Percentiles rank a stretch among this genome's conserved stretches.
These are phyloP conservation scores for Brachyhypopomus gauderio DNA, from an alignment of 2,113 vertebrate species.

Conservation along the genomic window DNA sequence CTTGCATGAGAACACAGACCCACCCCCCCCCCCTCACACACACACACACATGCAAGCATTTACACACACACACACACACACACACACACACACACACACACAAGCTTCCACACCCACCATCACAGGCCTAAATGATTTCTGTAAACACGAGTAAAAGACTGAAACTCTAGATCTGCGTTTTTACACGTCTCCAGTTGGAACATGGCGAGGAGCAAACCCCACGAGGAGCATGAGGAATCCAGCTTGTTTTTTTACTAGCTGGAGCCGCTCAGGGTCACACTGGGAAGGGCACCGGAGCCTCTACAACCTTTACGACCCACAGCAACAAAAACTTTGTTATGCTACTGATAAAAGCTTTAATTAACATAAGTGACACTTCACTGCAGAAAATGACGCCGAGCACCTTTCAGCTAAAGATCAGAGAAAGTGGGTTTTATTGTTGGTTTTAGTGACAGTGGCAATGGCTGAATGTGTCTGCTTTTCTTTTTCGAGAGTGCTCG, in stretches of 20 bases:
- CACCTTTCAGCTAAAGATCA: slow-evolving; percentile 40
- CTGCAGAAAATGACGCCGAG: slow-evolving; percentile 24
- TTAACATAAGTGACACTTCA: slow-evolving; percentile 46
- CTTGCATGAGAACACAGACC: slow-evolving; percentile 52
- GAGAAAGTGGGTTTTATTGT: slow-evolving; percentile 30
- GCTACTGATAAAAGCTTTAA: slow-evolving; percentile 45
- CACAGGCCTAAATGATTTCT: slow-evolving; percentile 44
- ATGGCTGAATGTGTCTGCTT: slow-evolving; percentile 36
- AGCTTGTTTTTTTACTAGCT: slow-evolving; percentile 29
- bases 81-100: slow-evolving; percentile 33
- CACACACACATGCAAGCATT: too few species aligned
- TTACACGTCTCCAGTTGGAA: slow-evolving; percentile 3
- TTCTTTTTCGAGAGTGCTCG: slow-evolving; percentile 39
- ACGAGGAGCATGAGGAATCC: slow-evolving; percentile 19
- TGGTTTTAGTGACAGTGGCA: slow-evolving; percentile 33
- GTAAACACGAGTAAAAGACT: slow-evolving; percentile 32
- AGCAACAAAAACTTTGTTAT: slow-evolving; percentile 44
- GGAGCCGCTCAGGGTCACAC: slow-evolving; percentile 22
- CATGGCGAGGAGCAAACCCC: slow-evolving; percentile 23
- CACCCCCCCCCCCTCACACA: neutral
- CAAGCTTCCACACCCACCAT: slow-evolving; percentile 35
- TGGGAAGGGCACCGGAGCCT: slow-evolving; percentile 27
- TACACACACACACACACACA: slow-evolving; percentile 44
- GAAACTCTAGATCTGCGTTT: slow-evolving; percentile 28
- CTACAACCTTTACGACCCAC: slow-evolving; percentile 37